Evolutionary conservation across 2,797 vertebrate genomes (phyloP), one percentile per base, ranked within the genome.

Genomic region (Saguinus oedipus): DNA sequence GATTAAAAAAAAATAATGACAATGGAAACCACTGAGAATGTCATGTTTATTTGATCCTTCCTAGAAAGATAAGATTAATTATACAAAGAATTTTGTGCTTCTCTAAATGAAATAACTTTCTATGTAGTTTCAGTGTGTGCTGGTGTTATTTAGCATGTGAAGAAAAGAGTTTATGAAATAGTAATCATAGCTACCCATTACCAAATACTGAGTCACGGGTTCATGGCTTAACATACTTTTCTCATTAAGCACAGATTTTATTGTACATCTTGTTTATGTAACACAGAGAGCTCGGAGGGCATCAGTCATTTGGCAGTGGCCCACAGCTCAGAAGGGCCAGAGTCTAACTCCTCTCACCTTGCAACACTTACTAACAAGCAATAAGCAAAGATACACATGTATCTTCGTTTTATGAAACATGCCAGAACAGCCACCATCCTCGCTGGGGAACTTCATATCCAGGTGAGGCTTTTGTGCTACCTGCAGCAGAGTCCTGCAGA

Each of bases 11-110:
- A 94, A 75, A 61, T 24, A 36, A 72, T n/a, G 30, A 85, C 70
- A 46, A 75, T 53, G 81, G 84, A 84, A 89, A 64, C 48, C 74
- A 84, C 39, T 12, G 59, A 95, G 26, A 92, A 42, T 74, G 50
- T 95, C 33, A 7, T 46, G 78, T 90, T 96, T 96, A 68, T 74
- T 82, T 90, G 57, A 85, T 86, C 75, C 17, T 96, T 82, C 42
- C 27, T 75, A 57, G 20, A 93, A 95, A 84, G 27, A 74, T 89
- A 95, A 59, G 59, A 95, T 93, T 88, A 82, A 94, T 96, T 89
- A 39, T 76, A 53, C 59, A 96, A 85, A 90, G 68, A 93, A 53
- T 90, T 76, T 85, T 88, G 44, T 94, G 42, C 33, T 81, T 96
- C n/a, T 95, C 39, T 85, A 90, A 89, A 79, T 93, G 72, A 88